phyloP scores from a whole-genome alignment of 2,113 vertebrate species.

The Pedetes capensis region DNA sequence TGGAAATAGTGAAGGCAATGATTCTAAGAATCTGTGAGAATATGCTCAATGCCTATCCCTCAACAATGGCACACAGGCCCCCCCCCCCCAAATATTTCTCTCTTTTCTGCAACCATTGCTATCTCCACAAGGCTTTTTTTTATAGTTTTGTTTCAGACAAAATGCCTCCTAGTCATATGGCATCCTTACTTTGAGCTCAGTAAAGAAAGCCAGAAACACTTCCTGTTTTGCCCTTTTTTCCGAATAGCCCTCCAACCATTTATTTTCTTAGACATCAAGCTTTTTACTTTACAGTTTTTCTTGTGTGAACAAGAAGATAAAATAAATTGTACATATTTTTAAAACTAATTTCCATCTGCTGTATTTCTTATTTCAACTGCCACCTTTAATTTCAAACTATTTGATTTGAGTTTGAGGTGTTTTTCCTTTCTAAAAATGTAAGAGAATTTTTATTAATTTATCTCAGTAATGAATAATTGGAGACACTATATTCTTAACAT shows the following conservation, averaged over 20 bases:
- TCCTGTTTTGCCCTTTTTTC: background rate
- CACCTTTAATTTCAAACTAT: background rate
- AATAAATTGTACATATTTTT: background rate
- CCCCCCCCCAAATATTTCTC: background rate
- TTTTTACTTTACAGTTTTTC: background rate
- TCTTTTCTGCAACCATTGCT: background rate
- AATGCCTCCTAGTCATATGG: background rate
- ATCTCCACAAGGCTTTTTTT: background rate
- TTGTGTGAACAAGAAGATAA: background rate
- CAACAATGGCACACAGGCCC: background rate
- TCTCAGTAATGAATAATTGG: background rate
- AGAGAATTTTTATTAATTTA: conserved; percentile 21
- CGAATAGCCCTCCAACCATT: background rate
- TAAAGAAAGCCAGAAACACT: background rate
- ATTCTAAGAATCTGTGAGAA: background rate
- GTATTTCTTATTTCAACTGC: background rate
- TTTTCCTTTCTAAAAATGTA: conserved; percentile 19
- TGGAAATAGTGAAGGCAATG: background rate
- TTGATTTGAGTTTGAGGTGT: background rate
- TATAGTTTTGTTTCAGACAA: background rate
- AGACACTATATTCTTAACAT: conserved; percentile 3
- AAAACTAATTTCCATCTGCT: background rate
- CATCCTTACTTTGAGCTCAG: background rate
- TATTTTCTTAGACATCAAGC: background rate
- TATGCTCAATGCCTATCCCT: accelerated